Evolutionary conservation across 2,888 invertebrate genomes (phyloP).

Genomic region (Lochmaea capreae): DNA sequence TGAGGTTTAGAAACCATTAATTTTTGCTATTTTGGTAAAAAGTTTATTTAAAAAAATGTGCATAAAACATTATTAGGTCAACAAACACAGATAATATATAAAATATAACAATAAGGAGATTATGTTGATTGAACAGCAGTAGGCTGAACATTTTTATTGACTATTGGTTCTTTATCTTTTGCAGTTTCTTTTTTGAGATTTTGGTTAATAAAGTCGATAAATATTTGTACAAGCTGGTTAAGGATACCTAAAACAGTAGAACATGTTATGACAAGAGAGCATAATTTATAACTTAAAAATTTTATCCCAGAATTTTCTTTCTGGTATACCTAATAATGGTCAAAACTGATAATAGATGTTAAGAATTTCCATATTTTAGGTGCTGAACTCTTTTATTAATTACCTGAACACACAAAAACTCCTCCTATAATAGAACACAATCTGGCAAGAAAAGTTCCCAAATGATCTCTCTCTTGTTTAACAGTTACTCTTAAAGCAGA

Average conservation of each 20-base stretch:
- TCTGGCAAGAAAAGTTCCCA: constrained; percentile 85
- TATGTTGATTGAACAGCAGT: constrained; percentile 28
- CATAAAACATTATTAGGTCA: neutral
- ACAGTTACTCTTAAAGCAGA: constrained; percentile 89
- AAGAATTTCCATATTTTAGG: no score
- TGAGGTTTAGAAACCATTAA: no score
- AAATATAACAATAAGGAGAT: constrained; percentile 8
- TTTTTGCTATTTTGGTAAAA: constrained; percentile 16
- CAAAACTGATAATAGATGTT: no score
- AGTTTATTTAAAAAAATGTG: constrained; percentile 21
- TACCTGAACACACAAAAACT: constrained; percentile 87
- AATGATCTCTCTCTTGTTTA: constrained; percentile 80
- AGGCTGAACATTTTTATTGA: neutral
- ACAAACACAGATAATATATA: constrained; percentile 9
- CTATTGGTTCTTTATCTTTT: constrained; percentile 16
- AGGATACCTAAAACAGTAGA: constrained; percentile 55
- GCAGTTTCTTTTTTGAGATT: constrained; percentile 21
- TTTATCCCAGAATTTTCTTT: constrained; percentile 14
- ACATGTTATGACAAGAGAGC: neutral
- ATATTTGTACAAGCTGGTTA: constrained; percentile 55
- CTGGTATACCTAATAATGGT: neutral
- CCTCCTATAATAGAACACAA: constrained; percentile 94
- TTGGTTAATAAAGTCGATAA: constrained; percentile 50
- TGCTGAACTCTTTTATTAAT: neutral
- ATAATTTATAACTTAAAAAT: neutral